A percentile compares a stretch with the other conserved stretches of the same genome.
Evolutionary conservation across 2,113 vertebrate genomes (phyloP).

Genomic region (Hemiprocne comata): DNA sequence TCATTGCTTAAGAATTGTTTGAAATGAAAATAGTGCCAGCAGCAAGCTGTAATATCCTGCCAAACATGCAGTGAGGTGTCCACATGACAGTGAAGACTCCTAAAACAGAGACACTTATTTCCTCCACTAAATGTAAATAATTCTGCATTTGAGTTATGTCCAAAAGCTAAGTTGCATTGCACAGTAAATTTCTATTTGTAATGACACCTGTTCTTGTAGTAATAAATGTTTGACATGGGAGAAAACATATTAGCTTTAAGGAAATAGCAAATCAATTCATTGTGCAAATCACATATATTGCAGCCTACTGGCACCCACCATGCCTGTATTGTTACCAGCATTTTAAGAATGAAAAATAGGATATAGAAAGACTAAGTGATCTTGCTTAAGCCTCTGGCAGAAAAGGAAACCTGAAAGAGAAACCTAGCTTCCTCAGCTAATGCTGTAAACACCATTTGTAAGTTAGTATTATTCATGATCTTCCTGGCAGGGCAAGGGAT

Average conservation of each 20-base stretch:
- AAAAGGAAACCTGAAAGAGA: not conserved
- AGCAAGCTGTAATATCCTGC: not conserved
- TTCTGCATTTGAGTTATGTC: not conserved
- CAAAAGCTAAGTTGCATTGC: not conserved
- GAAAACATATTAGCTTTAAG: not conserved
- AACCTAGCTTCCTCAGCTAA: not conserved
- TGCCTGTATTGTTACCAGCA: not conserved
- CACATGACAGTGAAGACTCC: not conserved
- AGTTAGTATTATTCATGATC: not conserved
- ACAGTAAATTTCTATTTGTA: not conserved
- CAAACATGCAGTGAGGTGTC: not conserved
- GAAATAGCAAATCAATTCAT: not conserved
- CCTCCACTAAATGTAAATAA: not conserved
- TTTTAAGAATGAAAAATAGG: not conserved
- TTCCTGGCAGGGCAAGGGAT: not conserved
- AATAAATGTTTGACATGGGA: not conserved
- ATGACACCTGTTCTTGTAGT: not conserved
- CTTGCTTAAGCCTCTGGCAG: not conserved
- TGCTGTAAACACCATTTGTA: not conserved
- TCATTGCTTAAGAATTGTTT: not conserved
- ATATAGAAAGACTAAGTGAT: not conserved
- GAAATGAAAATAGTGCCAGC: not conserved
- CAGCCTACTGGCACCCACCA: not conserved
- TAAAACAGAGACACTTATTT: rapidly evolving
- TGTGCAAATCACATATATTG: not conserved